phyloP scores from a whole-genome alignment of 2,888 invertebrate genomes.

The Ophioninae sp. region DNA sequence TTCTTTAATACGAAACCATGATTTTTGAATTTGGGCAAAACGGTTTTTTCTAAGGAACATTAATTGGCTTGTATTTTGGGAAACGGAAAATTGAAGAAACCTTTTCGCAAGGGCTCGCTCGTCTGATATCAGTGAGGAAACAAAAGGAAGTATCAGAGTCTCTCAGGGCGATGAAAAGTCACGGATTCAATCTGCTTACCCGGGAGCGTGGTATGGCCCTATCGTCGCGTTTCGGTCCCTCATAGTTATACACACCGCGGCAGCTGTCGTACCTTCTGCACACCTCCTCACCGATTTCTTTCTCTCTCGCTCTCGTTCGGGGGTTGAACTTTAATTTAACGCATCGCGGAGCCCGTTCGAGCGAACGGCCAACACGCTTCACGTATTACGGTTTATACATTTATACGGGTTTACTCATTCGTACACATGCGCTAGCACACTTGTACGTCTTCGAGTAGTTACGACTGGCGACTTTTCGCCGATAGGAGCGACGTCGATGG shows the following conservation, averaged over 20 bases:
- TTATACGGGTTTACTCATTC: not conserved
- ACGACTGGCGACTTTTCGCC: not conserved
- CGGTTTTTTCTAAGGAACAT: too few relatives aligned
- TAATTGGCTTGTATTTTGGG: not conserved
- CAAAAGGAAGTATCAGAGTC: constrained; percentile 39
- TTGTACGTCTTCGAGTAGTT: constrained; percentile 21
- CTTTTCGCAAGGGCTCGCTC: not conserved
- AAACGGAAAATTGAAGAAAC: not conserved
- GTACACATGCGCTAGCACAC: not conserved
- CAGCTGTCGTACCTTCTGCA: constrained; percentile 43
- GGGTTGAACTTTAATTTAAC: constrained; percentile 80
- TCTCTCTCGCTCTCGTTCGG: constrained; percentile 65
- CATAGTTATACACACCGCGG: constrained; percentile 23
- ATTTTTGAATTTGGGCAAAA: too few relatives aligned
- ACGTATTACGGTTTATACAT: constrained; percentile 38
- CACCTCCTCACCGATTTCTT: constrained; percentile 36
- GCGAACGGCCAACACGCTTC: constrained; percentile 59
- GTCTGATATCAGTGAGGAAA: not conserved
- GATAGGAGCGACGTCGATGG: not conserved
- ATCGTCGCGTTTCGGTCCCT: constrained; percentile 40
- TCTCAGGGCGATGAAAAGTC: constrained; percentile 63
- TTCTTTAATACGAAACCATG: too few relatives aligned
- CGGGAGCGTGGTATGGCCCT: constrained; percentile 31
- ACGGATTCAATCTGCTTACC: constrained; percentile 65
- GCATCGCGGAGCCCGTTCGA: constrained; percentile 73